Conservation (phyloP, 2,888 invertebrate species). For the Rhodophaea formosa region DNA sequence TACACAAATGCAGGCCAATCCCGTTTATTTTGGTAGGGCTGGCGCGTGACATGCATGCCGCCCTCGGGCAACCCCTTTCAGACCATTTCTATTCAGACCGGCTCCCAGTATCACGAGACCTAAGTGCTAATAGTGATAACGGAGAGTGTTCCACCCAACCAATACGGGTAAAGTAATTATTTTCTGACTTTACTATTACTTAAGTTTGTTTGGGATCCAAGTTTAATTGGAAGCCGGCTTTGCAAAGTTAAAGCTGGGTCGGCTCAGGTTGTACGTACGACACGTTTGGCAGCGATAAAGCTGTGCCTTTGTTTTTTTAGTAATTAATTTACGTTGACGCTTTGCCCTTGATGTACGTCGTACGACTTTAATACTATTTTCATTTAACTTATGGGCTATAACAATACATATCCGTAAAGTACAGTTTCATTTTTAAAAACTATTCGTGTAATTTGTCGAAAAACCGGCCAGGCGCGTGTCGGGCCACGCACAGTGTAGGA, state of each 20-base stretch:
- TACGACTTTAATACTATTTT: too few relatives aligned
- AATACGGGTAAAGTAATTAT: constrained; percentile 46
- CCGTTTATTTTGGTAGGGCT: constrained; percentile 42
- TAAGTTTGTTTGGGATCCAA: constrained; percentile 18
- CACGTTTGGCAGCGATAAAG: not conserved
- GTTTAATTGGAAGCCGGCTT: constrained; percentile 19
- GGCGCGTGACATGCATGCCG: constrained; percentile 61
- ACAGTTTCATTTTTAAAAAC: too few relatives aligned
- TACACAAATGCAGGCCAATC: constrained; percentile 53
- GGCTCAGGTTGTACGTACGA: constrained; percentile 9
- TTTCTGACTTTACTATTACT: constrained; percentile 31
- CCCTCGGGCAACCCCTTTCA: constrained; percentile 45
- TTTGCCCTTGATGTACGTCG: too few relatives aligned
- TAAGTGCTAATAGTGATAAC: constrained; percentile 68
- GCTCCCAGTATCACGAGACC: constrained; percentile 45
- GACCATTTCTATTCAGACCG: constrained; percentile 65
- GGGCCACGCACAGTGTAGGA: too few relatives aligned
- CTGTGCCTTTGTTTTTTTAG: not conserved
- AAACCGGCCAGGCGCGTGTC: too few relatives aligned
- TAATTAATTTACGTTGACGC: not conserved
- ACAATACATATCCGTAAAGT: too few relatives aligned
- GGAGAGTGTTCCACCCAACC: constrained; percentile 40
- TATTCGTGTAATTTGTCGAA: too few relatives aligned
- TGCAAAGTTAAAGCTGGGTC: constrained; percentile 10
- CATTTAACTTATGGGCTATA: too few relatives aligned